phyloP scores from a whole-genome alignment of 2,113 vertebrate genomes.

The Struthidea cinerea region DNA sequence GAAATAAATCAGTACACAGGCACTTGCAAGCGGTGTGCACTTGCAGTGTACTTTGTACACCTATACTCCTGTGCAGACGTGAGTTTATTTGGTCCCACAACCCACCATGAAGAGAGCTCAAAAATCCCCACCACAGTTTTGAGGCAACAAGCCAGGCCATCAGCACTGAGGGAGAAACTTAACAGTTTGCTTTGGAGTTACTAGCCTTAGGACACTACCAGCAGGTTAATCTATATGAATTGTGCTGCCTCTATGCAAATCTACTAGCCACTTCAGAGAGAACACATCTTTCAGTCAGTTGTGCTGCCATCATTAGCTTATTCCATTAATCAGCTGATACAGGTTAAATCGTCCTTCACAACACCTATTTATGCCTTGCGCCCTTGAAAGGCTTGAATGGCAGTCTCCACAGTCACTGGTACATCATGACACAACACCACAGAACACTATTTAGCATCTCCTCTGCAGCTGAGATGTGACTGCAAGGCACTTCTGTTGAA shows the following conservation, averaged over 20 bases:
- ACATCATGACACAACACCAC: neutral
- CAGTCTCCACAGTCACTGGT: neutral
- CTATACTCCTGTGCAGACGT: neutral
- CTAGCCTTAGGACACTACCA: neutral
- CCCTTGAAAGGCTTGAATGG: neutral
- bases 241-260: neutral
- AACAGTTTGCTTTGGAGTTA: neutral
- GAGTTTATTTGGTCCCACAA: neutral
- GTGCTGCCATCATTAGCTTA: neutral
- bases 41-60: neutral
- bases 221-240: neutral
- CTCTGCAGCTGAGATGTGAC: neutral
- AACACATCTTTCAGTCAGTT: neutral
- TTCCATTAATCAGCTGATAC: neutral
- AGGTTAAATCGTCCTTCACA: neutral
- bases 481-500: neutral
- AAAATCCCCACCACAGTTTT: neutral
- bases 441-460: neutral
- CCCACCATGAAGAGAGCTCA: neutral
- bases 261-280: neutral
- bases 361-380: neutral
- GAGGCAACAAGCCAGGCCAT: neutral
- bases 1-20: neutral
- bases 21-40: fast-evolving
- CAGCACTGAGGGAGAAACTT: neutral